These are phyloP conservation scores for Phaetusa simplex DNA, from an alignment of 2,113 vertebrate genomes.

Conservation along the genomic window DNA sequence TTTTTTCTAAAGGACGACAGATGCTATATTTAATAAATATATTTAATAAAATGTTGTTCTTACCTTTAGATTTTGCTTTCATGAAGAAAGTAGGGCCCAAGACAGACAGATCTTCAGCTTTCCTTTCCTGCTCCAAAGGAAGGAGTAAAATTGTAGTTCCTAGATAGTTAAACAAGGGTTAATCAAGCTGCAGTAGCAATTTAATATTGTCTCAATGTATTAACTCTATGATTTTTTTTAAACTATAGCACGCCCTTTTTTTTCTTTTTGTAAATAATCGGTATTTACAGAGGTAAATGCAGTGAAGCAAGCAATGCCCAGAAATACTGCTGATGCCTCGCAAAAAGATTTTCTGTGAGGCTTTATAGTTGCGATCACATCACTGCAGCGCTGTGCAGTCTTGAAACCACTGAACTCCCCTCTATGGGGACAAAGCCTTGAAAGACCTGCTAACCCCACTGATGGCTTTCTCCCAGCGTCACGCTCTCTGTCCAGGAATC, in stretches of 20 bases:
- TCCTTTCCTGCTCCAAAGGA: background rate
- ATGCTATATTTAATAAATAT: constrained; percentile 1
- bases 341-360: background rate
- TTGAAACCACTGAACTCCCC: background rate
- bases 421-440: background rate
- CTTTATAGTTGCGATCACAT: background rate
- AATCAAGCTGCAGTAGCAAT: background rate
- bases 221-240: background rate
- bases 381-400: background rate
- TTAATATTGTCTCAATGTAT: background rate
- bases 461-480: background rate
- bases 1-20: background rate
- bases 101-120: background rate
- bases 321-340: background rate
- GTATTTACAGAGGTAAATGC: background rate
- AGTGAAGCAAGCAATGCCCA: background rate
- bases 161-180: background rate
- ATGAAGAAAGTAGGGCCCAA: background rate
- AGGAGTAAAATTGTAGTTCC: background rate
- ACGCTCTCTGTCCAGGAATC: fast-evolving
- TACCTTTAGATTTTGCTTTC: background rate
- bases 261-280: background rate
- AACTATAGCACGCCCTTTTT: background rate
- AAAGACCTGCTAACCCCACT: background rate
- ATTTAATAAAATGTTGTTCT: background rate